phyloP scores from a whole-genome alignment of 1,140 invertebrate species.

The Stegodyphus dumicola region DNA sequence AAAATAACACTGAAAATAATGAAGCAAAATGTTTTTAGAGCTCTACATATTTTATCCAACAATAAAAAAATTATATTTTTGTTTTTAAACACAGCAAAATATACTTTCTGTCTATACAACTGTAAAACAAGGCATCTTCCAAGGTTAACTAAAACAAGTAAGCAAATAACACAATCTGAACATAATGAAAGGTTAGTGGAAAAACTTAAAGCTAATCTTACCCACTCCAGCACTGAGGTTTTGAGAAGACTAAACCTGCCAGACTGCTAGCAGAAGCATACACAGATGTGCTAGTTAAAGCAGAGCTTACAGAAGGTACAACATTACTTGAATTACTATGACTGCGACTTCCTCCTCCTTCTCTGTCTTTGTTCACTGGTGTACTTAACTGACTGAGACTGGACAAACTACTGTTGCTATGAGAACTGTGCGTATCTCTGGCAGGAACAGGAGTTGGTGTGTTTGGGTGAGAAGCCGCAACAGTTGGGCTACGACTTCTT shows the following conservation, averaged over 20 bases:
- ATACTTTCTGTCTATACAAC: too few relatives aligned
- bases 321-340: constrained; percentile 58
- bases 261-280: constrained; percentile 46
- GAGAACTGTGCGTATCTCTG: constrained; percentile 57
- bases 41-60: too few relatives aligned
- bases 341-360: constrained; percentile 69
- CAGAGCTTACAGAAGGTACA: constrained; percentile 44
- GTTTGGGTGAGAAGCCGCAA: constrained; percentile 49
- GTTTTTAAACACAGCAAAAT: too few relatives aligned
- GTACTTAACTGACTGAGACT: constrained; percentile 74
- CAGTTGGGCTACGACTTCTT: constrained; percentile 29
- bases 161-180: too few relatives aligned
- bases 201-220: constrained; percentile 15
- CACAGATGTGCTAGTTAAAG: constrained; percentile 26
- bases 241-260: constrained; percentile 62
- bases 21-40: too few relatives aligned
- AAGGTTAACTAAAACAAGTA: too few relatives aligned
- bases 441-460: constrained; percentile 48
- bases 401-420: constrained; percentile 77
- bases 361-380: constrained; percentile 64
- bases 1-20: too few relatives aligned
- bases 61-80: too few relatives aligned
- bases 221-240: constrained; percentile 62
- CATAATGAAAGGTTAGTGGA: too few relatives aligned
- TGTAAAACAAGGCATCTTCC: too few relatives aligned